phyloP scores from a whole-genome alignment of 2,113 vertebrate genomes.

The Alethe diademata region DNA sequence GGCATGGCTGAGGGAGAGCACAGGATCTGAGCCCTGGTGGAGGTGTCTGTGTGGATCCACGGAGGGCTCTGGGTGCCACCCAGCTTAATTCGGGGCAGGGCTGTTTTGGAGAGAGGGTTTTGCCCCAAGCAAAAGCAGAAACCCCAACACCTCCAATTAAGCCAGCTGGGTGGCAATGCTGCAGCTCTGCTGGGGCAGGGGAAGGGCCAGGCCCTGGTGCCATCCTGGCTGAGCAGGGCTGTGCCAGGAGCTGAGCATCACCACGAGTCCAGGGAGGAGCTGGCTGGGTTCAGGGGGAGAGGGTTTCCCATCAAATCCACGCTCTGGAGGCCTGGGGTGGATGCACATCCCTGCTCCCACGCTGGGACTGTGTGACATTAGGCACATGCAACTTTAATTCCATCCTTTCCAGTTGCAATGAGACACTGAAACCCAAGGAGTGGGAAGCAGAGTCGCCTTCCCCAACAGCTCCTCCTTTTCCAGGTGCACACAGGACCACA shows the following conservation, averaged over 20 bases:
- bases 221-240: background rate
- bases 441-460: accelerated
- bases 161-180: accelerated
- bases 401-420: background rate
- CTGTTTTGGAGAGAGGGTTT: background rate
- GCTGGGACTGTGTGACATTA: accelerated
- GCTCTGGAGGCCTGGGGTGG: background rate
- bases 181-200: background rate
- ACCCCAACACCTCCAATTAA: background rate
- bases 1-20: background rate
- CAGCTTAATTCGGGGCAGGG: background rate
- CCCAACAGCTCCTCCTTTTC: background rate
- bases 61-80: background rate
- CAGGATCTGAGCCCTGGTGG: accelerated
- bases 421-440: background rate
- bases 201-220: accelerated
- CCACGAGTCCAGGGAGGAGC: accelerated
- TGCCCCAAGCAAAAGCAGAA: background rate
- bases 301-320: background rate
- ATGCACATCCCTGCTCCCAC: background rate
- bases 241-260: background rate
- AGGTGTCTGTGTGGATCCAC: background rate
- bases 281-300: accelerated
- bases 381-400: background rate
- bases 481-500: background rate